Evolutionary conservation across 2,797 vertebrate species (phyloP), one percentile per base, ranked within the genome.

Genomic region (Sebastes umbrosus): DNA sequence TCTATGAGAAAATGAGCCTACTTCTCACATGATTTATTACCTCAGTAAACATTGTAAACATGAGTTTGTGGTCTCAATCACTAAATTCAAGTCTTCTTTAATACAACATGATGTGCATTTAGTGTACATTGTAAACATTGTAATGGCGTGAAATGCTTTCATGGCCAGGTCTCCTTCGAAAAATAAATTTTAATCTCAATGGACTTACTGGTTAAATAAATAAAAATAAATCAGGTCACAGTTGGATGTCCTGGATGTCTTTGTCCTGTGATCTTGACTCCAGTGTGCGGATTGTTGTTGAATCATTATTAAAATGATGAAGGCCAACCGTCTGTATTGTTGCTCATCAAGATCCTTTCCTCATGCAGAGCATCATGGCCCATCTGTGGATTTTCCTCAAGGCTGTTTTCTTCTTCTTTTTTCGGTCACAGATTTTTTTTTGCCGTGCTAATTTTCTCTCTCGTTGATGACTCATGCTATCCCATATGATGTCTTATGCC

Each of bases 331-430:
- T 85, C 82, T 86, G 84, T 81, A 73, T 86, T 80, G 74, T 77
- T 79, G 62, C 77, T 70, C 69, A 46, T 85, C 69, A 74, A 81
- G 65, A 82, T 80, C 85, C 79, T 70, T 71, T 75, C 74, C 80
- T 87, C 73, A 77, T 87, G 70, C 80, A 67, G 50, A 73, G 79
- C 80, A 57, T 88, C 63, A 27, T 64, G 58, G 69, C 62, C 89
- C 90, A 88, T 92, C 90, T 93, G 90, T 88, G 81, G 81, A 88
- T 88, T 87, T 88, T 89, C 84, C 87, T 91, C 63, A 58, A 64
- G 75, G 83, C 85, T 73, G 69, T 73, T 82, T 80, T 64, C 29
- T 71, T 29, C 71, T 20, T 25, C 59, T 31, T 73, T 69, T 75
- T 68, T 43, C 12, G 57, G 65, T 81, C 76, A 72, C 71, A 78